Conservation (phyloP, 2,113 vertebrate species). For the Cavia porcellus region DNA sequence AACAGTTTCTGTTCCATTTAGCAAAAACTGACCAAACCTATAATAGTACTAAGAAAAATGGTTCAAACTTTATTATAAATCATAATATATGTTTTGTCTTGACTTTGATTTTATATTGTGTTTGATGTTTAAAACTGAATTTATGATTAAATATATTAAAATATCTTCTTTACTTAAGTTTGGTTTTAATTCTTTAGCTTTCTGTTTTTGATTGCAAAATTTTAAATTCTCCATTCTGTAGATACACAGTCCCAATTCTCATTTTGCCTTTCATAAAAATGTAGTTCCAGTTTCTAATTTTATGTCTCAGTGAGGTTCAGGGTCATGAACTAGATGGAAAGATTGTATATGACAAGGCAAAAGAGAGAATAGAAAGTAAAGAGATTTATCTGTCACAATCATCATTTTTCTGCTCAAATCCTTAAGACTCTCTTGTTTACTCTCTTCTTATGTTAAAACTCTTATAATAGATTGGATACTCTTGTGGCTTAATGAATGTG, state of each 20-base stretch:
- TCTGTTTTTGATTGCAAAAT: neutral
- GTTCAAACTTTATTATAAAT: neutral
- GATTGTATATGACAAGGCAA: neutral
- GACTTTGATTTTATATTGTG: neutral
- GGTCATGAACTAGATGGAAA: neutral
- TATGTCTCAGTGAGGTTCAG: neutral
- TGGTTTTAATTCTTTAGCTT: neutral
- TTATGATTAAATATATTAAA: slow-evolving; percentile 32
- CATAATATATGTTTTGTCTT: neutral
- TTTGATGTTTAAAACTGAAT: neutral
- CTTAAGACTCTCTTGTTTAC: neutral
- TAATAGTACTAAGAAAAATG: neutral
- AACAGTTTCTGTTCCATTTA: slow-evolving; percentile 58
- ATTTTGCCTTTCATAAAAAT: neutral
- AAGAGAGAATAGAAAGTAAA: neutral
- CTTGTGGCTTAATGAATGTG: neutral
- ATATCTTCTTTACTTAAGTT: neutral
- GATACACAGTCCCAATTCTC: neutral
- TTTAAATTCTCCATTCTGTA: neutral
- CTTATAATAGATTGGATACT: neutral
- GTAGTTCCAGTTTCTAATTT: neutral
- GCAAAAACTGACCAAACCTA: slow-evolving; percentile 1
- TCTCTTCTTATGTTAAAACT: neutral
- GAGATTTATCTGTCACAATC: neutral
- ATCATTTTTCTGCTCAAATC: neutral